Percentiles rank a stretch among this genome's conserved stretches.
Evolutionary conservation across 2,888 invertebrate species (phyloP).

Genomic region (Rhagonycha lutea): DNA sequence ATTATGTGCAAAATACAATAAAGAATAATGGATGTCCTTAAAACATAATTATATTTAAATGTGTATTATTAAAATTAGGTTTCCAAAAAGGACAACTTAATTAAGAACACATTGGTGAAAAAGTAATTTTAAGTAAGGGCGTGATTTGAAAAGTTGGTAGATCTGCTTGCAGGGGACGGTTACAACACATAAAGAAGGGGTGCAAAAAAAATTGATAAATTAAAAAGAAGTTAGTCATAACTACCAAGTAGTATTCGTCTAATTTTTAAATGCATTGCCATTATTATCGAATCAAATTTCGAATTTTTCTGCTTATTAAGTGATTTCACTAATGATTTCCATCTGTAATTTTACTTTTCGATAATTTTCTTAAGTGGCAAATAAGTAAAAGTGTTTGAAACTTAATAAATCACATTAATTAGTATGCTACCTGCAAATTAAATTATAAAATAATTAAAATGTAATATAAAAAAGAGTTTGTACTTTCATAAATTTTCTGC

Average conservation of each 20-base stretch:
- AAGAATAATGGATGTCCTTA: no score
- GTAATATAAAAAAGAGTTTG: background rate
- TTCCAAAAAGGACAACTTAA: no score
- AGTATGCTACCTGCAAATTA: background rate
- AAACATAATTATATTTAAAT: no score
- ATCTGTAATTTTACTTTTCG: background rate
- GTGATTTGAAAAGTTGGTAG: no score
- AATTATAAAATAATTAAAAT: conserved; percentile 8
- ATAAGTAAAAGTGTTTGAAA: background rate
- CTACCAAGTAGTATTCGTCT: background rate
- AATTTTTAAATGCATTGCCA: background rate
- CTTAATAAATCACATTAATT: background rate
- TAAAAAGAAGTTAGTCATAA: background rate
- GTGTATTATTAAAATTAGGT: no score
- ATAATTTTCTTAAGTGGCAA: background rate
- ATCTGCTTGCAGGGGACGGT: no score
- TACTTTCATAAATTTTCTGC: conserved; percentile 18
- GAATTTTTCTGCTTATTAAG: background rate
- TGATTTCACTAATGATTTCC: background rate
- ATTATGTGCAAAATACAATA: no score
- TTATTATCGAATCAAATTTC: background rate
- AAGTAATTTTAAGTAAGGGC: no score
- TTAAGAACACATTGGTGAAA: no score
- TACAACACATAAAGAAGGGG: no score
- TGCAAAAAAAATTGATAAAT: no score